Evolutionary conservation across 2,113 vertebrate species (phyloP), one percentile per base, ranked within the genome.

Genomic region (Capreolus pygargus): DNA sequence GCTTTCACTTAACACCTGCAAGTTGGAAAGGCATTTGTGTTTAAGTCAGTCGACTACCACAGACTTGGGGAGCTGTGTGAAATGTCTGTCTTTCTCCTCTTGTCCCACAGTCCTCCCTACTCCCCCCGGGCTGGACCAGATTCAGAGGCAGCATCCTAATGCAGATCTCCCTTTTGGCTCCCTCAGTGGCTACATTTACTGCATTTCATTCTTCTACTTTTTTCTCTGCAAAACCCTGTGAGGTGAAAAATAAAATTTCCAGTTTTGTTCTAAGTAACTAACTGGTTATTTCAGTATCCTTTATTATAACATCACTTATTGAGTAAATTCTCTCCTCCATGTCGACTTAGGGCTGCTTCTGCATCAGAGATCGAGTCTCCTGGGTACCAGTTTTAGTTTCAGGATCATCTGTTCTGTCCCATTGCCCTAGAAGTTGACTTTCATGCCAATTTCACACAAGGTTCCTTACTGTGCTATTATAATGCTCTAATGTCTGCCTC

Each of bases 381-480:
- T 11, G 28, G 55, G 55, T 12, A 43, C 14, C 43, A 30, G 19
- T 0, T 25, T 58, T 1, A 4, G 47, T 23, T 54, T 27, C 86
- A 12, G 47, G 8, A 17, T 64, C 64, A 25, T 14, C 47, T n/a
- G 1, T 23, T 82, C 30, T 30, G 10, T 47, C 17, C 57, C 14
- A 3, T 15, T 28, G 45, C 58, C 64, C 61, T 54, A n/a, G 3
- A 25, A 11, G 27, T 43, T 43, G 11, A 25, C 45, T 4, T 15
- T 3, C 7, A 5, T 7, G 58, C 58, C 58, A 43, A 0, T 4
- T 15, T 30, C 27, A 36, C 60, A 27, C 27, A 70, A 21, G 52
- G 7, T 33, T 23, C 10, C 7, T 21, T 3, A 6, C 5, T 6
- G 21, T 4, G 0, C 25, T 4, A 13, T 25, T 7, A 64, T 64